These are phyloP conservation scores for Nomada goodeniana DNA, from an alignment of 2,888 invertebrate species.

Conservation along the genomic window DNA sequence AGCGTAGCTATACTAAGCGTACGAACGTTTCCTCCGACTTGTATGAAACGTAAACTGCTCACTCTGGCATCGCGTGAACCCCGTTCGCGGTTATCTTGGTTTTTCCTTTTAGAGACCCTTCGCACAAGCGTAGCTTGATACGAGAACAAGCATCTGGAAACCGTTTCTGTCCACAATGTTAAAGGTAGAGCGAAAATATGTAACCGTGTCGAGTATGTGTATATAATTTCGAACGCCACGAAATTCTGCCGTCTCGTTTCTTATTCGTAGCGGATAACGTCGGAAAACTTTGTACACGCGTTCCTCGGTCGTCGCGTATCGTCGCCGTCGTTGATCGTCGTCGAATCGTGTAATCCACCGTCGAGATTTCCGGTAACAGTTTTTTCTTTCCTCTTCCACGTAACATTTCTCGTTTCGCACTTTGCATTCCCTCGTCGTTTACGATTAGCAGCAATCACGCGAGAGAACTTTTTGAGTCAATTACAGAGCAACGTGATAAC, in stretches of 20 bases:
- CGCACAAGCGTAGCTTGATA: constrained; percentile 40
- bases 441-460: background rate
- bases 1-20: constrained; percentile 71
- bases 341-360: background rate
- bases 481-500: constrained; percentile 10
- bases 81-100: constrained; percentile 46
- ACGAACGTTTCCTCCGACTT: constrained; percentile 67
- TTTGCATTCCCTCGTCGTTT: constrained; percentile 36
- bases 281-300: background rate
- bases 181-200: constrained; percentile 33
- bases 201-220: constrained; percentile 13
- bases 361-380: background rate
- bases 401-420: constrained; percentile 10
- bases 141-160: constrained; percentile 11
- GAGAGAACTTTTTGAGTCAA: constrained; percentile 19
- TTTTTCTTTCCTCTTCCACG: background rate
- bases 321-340: background rate
- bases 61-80: constrained; percentile 53
- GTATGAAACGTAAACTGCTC: constrained; percentile 56
- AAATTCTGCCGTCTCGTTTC: constrained; percentile 42
- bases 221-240: constrained; percentile 20
- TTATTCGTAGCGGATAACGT: constrained; percentile 12
- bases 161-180: constrained; percentile 41
- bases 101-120: constrained; percentile 30
- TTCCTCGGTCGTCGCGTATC: constrained; percentile 38